phyloP scores from a whole-genome alignment of 2,888 invertebrate genomes.

The Diadromus collaris region DNA sequence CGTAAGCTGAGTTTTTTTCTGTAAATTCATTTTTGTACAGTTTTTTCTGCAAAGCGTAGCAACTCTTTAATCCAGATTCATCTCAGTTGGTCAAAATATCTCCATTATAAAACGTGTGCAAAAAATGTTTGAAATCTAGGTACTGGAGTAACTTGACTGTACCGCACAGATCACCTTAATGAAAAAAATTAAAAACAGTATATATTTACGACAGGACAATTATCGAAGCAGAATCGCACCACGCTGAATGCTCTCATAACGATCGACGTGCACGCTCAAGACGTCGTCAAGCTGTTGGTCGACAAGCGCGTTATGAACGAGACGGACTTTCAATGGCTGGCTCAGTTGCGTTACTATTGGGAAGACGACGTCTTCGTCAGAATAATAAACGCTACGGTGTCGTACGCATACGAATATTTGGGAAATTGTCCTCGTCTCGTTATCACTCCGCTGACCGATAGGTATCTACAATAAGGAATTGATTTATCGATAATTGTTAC shows the following conservation, averaged over 20 bases:
- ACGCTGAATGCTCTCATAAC: conserved; percentile 92
- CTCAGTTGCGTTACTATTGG: conserved; percentile 92
- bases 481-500: background rate
- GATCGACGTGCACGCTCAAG: conserved; percentile 92
- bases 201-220: conserved; percentile 82
- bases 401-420: conserved; percentile 92
- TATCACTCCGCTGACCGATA: conserved; percentile 88
- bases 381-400: conserved; percentile 90
- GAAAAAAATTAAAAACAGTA: conserved; percentile 20
- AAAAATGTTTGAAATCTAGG: no score
- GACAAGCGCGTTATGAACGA: conserved; percentile 85
- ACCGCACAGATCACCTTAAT: no score
- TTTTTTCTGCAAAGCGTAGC: no score
- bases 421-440: conserved; percentile 90
- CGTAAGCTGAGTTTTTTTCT: no score
- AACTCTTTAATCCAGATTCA: no score
- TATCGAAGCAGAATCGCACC: conserved; percentile 87
- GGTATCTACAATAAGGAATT: conserved; percentile 75
- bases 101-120: no score
- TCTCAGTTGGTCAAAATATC: no score
- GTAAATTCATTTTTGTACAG: no score
- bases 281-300: conserved; percentile 87
- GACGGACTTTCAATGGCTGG: conserved; percentile 92
- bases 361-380: conserved; percentile 85
- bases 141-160: no score